Evolutionary conservation across 64 coral and sea anemone species (phyloP), one percentile per base, ranked within the genome.

Genomic region (Montipora sp.): DNA sequence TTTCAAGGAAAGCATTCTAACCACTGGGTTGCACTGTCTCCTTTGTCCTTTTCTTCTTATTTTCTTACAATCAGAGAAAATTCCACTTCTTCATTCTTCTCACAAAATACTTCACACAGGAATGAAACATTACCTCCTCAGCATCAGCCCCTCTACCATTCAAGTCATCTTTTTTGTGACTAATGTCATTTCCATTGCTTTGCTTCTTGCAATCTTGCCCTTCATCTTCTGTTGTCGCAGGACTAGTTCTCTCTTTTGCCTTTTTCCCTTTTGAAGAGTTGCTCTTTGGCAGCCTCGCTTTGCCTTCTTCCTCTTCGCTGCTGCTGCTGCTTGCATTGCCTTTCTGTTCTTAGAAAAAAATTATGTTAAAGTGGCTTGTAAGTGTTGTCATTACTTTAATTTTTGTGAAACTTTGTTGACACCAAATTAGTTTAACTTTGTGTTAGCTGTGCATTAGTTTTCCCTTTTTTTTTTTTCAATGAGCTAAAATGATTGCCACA

Each of bases 201-300:
- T 22, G 61, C 8, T 71, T 63, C 15, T 49, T 23, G 16, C 11
- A 9, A 3, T 11, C 75, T 9, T 75, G 20, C 0, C 49, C 15
- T 3, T 93, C 91, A 88, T 70, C 79, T 24, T 93, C 91, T 71
- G 91, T 75, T 14, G 91, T 88, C 8, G 63, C 18, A 10, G 91
- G 91, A 73, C 83, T 87, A 6, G 75, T 93, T 21, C 91, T 84
- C 18, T 87, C 83, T 60, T 77, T 79, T 18, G 78, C 23, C 48
- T 93, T 93, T 44, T 93, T 93, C 14, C 78, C 91, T 49, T 69
- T 44, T 9, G 75, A 48, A 10, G 53, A 20, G 8, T 71, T 88
- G 43, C 21, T 93, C 14, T 51, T 77, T 1, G 27, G 46, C 22
- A 49, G 45, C 9, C 2, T 8, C 8, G 21, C 8, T 46, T 9